Conservation (phyloP, 2,113 vertebrate genomes). For the Columba janthina region DNA sequence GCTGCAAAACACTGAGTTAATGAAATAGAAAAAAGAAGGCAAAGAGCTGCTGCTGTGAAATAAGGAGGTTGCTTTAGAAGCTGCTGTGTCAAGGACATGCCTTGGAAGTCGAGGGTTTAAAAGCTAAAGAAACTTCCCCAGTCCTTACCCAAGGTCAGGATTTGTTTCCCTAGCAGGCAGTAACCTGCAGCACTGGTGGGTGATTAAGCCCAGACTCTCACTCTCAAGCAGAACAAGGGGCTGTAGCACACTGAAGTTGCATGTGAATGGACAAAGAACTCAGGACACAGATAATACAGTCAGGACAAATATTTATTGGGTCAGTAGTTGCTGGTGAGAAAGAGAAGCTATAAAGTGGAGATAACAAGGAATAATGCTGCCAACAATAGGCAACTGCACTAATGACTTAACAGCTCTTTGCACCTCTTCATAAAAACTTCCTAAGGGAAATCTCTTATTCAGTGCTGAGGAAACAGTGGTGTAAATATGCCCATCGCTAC, state of each 20-base stretch:
- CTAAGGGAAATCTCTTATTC: slow-evolving; percentile 40
- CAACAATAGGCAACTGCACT: slow-evolving; percentile 31
- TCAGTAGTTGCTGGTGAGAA: slow-evolving; percentile 23
- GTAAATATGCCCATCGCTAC: neutral
- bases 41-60: neutral
- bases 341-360: slow-evolving; percentile 48
- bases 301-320: slow-evolving; percentile 49
- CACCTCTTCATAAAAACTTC: slow-evolving; percentile 59
- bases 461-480: neutral
- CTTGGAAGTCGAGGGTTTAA: neutral
- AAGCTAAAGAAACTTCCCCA: neutral
- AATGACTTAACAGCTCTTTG: slow-evolving; percentile 61
- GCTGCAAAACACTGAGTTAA: slow-evolving; percentile 29
- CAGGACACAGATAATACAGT: neutral
- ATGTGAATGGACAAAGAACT: neutral
- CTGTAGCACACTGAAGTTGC: neutral
- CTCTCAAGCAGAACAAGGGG: neutral
- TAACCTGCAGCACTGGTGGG: neutral
- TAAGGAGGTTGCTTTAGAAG: neutral
- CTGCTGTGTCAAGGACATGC: neutral
- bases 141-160: neutral
- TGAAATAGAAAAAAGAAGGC: neutral
- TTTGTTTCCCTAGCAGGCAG: neutral
- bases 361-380: slow-evolving; percentile 55
- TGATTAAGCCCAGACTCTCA: neutral